Conservation (phyloP, 35 echinoderm and acorn worm genomes). For the Apostichopus californicus region DNA sequence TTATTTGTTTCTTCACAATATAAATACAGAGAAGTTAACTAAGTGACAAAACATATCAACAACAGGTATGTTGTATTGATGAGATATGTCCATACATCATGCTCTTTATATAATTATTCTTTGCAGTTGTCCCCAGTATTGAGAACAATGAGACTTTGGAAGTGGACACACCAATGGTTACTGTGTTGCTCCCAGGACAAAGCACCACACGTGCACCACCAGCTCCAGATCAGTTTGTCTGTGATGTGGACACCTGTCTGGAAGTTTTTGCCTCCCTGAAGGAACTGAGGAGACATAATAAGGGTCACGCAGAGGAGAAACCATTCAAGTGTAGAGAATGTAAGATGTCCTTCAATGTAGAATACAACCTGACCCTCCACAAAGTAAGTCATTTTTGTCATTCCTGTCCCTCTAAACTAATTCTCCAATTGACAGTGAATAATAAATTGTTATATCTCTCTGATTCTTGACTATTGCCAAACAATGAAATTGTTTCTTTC, state of each 20-base stretch:
- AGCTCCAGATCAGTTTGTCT: constrained; percentile 59
- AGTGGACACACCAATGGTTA: constrained; percentile 27
- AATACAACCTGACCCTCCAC: constrained; percentile 93
- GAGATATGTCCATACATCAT: background rate
- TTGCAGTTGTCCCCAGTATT: background rate
- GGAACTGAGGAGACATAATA: constrained; percentile 76
- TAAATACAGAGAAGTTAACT: no score
- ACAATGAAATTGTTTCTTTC: no score
- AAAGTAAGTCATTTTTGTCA: constrained; percentile 30
- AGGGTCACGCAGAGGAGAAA: constrained; percentile 82
- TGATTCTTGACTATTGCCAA: no score
- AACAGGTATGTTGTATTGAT: no score
- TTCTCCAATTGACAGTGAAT: no score
- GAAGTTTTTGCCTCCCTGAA: constrained; percentile 67
- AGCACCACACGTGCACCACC: background rate
- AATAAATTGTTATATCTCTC: no score
- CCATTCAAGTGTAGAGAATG: constrained; percentile 83
- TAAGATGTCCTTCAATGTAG: constrained; percentile 80
- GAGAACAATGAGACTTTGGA: constrained; percentile 40
- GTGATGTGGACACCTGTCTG: constrained; percentile 71
- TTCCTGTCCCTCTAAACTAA: no score
- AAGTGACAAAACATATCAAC: no score
- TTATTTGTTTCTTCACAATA: no score
- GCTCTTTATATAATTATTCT: background rate
- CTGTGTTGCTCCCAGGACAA: background rate